phyloP scores from a whole-genome alignment of 2,113 vertebrate species.

The Amphiprion ocellaris region DNA sequence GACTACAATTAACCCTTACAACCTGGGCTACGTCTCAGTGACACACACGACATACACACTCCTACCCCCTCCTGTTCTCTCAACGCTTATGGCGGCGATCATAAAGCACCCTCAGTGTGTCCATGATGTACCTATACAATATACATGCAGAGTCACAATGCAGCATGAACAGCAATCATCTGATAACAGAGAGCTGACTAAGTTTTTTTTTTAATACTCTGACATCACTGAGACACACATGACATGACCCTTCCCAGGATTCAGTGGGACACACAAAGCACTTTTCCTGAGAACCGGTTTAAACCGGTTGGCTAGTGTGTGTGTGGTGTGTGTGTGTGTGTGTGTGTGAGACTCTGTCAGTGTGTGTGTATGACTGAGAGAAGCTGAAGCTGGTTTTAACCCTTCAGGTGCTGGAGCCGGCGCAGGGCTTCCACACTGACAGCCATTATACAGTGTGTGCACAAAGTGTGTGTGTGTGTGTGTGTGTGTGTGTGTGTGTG shows the following conservation, averaged over 20 bases:
- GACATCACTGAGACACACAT: constrained; percentile 95
- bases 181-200: constrained; percentile 84
- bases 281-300: constrained; percentile 95
- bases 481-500: not conserved
- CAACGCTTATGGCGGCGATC: constrained; percentile 20
- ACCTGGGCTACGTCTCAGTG: constrained; percentile 35
- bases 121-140: constrained; percentile 43
- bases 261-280: constrained; percentile 94
- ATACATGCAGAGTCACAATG: constrained; percentile 36
- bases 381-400: constrained; percentile 90
- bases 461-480: not conserved
- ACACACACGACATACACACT: constrained; percentile 43
- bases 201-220: constrained; percentile 85
- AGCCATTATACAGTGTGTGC: constrained; percentile 56
- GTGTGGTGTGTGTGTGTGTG: constrained; percentile 22
- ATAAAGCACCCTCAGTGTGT: constrained; percentile 33
- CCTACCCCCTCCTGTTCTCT: constrained; percentile 35
- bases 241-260: constrained; percentile 99
- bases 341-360: too few relatives aligned
- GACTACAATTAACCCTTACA: constrained; percentile 74
- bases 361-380: constrained; percentile 68
- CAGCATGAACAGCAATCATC: constrained; percentile 58
- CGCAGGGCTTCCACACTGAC: constrained; percentile 50
- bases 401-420: constrained; percentile 80
- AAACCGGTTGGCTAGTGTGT: constrained; percentile 88